phyloP scores from a whole-genome alignment of 2,888 invertebrate genomes.

The Rhorus exstirpatorius region DNA sequence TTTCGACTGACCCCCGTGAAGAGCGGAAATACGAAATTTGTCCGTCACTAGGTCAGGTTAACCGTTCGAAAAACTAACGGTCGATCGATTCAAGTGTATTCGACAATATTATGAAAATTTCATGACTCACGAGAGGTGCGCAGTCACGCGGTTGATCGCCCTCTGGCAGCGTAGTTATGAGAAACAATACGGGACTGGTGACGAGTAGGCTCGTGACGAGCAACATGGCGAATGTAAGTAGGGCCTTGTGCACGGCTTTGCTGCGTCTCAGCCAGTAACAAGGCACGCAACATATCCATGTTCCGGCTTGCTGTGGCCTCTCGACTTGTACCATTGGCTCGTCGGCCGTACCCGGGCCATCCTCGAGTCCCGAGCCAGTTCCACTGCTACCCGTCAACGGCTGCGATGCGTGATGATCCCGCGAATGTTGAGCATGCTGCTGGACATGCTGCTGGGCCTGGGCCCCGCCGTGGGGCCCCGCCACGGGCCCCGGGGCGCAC shows the following conservation, averaged over 20 bases:
- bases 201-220: slow-evolving; percentile 88
- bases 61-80: too few species aligned
- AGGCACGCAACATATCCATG: slow-evolving; percentile 88
- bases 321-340: slow-evolving; percentile 83
- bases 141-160: slow-evolving; percentile 85
- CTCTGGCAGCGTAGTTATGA: slow-evolving; percentile 86
- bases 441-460: slow-evolving; percentile 67
- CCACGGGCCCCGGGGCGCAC: slow-evolving; percentile 75
- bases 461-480: slow-evolving; percentile 75
- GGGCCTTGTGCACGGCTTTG: slow-evolving; percentile 88
- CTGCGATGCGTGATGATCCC: slow-evolving; percentile 60
- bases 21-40: too few species aligned
- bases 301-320: slow-evolving; percentile 83
- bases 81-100: too few species aligned
- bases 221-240: slow-evolving; percentile 88
- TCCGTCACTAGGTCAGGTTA: too few species aligned
- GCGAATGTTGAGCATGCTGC: slow-evolving; percentile 52
- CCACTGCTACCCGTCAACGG: slow-evolving; percentile 65
- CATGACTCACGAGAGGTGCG: slow-evolving; percentile 80
- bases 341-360: slow-evolving; percentile 77
- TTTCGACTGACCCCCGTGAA: too few species aligned
- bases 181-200: slow-evolving; percentile 88
- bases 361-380: slow-evolving; percentile 69
- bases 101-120: not conserved
- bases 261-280: slow-evolving; percentile 88